Base-by-base conservation (phyloP, 2,797 vertebrate species). In the Lacerta bilineata region DNA sequence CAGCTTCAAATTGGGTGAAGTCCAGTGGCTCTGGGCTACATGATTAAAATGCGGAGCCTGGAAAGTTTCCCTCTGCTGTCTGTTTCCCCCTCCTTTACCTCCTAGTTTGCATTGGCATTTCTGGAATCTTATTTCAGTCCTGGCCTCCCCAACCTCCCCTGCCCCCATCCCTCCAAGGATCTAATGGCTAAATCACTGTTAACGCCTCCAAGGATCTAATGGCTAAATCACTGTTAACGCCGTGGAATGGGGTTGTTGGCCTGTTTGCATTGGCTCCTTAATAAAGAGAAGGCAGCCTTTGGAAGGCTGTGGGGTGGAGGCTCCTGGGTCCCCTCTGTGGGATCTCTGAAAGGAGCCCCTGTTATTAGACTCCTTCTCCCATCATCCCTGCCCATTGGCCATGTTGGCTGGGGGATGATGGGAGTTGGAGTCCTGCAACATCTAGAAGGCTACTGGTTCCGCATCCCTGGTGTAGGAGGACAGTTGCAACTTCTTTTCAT, bases 1-100 rank as follows among this genome's bases (percentile, higher is more conserved):
- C 74, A 93, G 90, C 90, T 64, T 43, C 84, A 88, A 88, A 64
- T 61, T 87, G 87, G 91, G 91, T 91, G 91, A 82, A 76, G 86
- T 87, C 92, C 91, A 90, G 75, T 85, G 43, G 84, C 41, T 13
- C 25, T 2, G 0, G 5, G 78, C 88, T 75, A 11, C 86, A 23
- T 59, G 78, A 84, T 78, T 77, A 18, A 84, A 66, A 77, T 75
- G 8, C 64, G 8, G 33, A 43, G 83, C 59, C 75, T 33, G 81
- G 74, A 86, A 83, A 88, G n/a, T 0, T 0, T 9, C 46, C 87
- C 8, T 78, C 86, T 8, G 55, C 3, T 76, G 88, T 18, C 9
- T 33, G 25, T 83, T 43, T 88, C 10, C 7, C 2, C 2, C 1
- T 5, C 86, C 86, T 39, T 90, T 92, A 41, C 3, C 33, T 18